Evolutionary conservation across 2,888 invertebrate genomes (phyloP), one percentile per base, ranked within the genome.

Genomic region (Amiota communis): DNA sequence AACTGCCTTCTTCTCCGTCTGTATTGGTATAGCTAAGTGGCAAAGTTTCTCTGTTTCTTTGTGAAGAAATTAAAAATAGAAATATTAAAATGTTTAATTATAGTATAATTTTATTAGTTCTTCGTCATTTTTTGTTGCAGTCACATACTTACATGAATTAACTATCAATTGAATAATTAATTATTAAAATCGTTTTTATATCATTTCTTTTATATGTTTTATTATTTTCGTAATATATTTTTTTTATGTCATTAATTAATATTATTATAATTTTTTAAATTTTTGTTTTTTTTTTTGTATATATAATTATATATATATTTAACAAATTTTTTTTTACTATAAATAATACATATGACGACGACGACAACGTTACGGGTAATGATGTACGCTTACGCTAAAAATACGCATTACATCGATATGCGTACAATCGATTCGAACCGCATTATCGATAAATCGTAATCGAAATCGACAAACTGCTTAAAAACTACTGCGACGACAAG

Each of bases 271-370:
- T 48, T 59, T 59, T 17, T 59, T 13, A 11, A 15, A 47, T 77
- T 63, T 74, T n/a, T 74, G 36, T 74, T 53, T 78, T 72, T 82
- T 47, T 78, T 70, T 48, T 65, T 70, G 64, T 79, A 67, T 77
- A 72, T 77, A 70, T 84, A 76, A 79, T 72, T 70, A 47, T 80
- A 80, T 79, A 80, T 80, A 77, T 81, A 78, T 80, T 84, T 83
- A 85, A 85, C 82, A 83, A 85, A 78, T 85, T 83, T 36, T 2
- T 23, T 36, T 36, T 82, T 70, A 78, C 84, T 84, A 82, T 81
- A 80, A 77, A 78, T 17, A 53, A 53, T 68, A 68, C 67, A 68
- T 81, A 81, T 78, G 82, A 80, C 77, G 79, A 80, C 77, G 79
- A 79, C 79, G 80, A 36, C 36, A 36, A 36, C 36, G 36, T 36